Evolutionary conservation across 2,888 invertebrate species (phyloP), one percentile per base, ranked within the genome.

Genomic region (Drosophila koepferae): DNA sequence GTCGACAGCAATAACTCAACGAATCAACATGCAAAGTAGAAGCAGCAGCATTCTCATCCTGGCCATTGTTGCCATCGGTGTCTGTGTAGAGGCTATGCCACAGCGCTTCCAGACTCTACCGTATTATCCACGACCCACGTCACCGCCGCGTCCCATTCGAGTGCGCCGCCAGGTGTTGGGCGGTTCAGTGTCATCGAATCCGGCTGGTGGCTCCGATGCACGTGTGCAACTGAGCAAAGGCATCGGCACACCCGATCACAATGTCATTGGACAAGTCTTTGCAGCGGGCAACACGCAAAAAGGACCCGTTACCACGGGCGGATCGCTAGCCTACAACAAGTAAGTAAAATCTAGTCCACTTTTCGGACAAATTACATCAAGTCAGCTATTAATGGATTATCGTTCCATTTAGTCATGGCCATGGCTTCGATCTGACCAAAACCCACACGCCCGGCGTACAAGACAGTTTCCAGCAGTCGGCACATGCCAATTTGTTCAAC

Each of bases 201-300:
- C 91, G 0, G 81, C 80, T 28, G 91, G 92, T 6, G 91, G 91
- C 0, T 55, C 84, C 0, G 86, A 91, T 81, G 91, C 90, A 2
- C 80, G 81, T 0, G 0, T 91, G 23, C 69, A 81, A 6, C 76
- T 91, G 1, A 75, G 82, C 64, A 80, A 90, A 31, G 92, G 72
- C 6, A 77, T 91, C 60, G 91, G 91, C 5, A 82, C 65, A 36
- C 91, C 91, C 5, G 71, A 91, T 2, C 92, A 91, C 79, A 91
- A 92, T 76, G 36, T 91, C 1, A 78, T 84, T 31, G 91, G 83
- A 10, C 82, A 78, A 28, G 84, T 78, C 4, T 87, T 90, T 41
- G 87, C 87, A 0, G 83, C 90, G 0, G 87, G 87, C 55, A 87
- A 87, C 41, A 87, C 87, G 0, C 60, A 72, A 5, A 49, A 61